A percentile compares a stretch with the other conserved stretches of the same genome.
These are phyloP conservation scores for Holothuria glaberrima DNA, from an alignment of 35 echinoderm and acorn worm species.

Conservation along the genomic window DNA sequence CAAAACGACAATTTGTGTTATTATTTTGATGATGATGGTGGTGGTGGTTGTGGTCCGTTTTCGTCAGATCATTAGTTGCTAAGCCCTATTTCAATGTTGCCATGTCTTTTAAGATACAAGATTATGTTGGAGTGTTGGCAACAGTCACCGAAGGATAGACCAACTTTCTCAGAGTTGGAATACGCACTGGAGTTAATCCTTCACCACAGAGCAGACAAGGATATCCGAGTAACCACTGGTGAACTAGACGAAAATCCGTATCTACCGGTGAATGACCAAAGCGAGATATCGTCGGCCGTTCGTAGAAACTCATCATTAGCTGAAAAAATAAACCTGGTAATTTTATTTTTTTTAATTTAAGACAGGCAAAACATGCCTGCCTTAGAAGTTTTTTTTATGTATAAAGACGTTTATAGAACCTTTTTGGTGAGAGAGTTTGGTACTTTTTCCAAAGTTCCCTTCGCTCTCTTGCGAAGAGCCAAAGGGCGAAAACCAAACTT, in stretches of 20 bases:
- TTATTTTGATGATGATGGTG: too few species aligned
- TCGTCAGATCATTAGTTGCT: too few species aligned
- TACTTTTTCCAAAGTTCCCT: too few species aligned
- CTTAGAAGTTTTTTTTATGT: too few species aligned
- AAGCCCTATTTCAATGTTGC: too few species aligned
- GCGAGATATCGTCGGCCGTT: not conserved
- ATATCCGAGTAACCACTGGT: not conserved
- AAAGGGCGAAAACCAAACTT: too few species aligned
- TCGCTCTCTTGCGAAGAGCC: too few species aligned
- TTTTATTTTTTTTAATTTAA: not conserved
- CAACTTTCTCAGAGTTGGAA: constrained; percentile 73
- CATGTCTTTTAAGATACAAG: constrained; percentile 55
- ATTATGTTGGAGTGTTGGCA: constrained; percentile 87
- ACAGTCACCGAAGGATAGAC: constrained; percentile 65
- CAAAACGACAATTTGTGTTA: too few species aligned
- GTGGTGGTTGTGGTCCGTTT: too few species aligned
- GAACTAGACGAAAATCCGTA: not conserved
- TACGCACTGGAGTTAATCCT: constrained; percentile 78
- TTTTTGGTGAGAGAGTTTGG: not conserved
- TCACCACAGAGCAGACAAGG: constrained; percentile 18
- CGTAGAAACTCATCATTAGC: not conserved
- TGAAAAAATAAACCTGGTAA: constrained; percentile 35
- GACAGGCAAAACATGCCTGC: not conserved
- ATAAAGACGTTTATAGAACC: not conserved
- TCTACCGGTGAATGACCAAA: not conserved